Evolutionary conservation across 2,113 vertebrate species (phyloP).

Genomic region (Periophthalmodon schlosseri): DNA sequence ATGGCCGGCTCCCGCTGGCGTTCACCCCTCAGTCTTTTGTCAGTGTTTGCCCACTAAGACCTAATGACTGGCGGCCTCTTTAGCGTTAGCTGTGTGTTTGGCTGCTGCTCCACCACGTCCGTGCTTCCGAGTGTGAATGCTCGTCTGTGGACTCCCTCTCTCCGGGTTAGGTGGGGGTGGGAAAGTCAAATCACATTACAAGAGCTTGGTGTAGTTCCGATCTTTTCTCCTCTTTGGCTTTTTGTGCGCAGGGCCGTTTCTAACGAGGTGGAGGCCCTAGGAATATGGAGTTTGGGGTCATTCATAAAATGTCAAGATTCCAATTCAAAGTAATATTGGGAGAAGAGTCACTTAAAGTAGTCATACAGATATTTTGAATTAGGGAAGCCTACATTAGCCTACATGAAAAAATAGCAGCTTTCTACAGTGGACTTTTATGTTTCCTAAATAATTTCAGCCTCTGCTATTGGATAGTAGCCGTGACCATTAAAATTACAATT

Average conservation of each 20-base stretch:
- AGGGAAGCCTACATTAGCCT: no score
- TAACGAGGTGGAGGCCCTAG: conserved; percentile 15
- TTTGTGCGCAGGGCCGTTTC: conserved; percentile 39
- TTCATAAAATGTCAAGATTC: not conserved
- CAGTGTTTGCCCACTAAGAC: conserved; percentile 65
- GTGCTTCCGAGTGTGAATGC: not conserved
- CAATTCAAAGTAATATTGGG: no score
- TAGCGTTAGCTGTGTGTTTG: conserved; percentile 30
- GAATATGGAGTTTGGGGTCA: not conserved
- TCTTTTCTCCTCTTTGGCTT: conserved; percentile 29
- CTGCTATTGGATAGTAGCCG: no score
- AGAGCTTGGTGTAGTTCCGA: conserved; percentile 32
- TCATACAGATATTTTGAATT: no score
- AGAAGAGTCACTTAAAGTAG: no score
- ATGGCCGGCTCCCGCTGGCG: conserved; percentile 27
- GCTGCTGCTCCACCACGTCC: not conserved
- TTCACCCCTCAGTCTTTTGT: conserved; percentile 60
- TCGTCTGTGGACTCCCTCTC: not conserved
- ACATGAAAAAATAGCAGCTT: no score
- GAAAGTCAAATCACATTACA: conserved; percentile 60
- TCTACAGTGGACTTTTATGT: no score
- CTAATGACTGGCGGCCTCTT: conserved; percentile 68
- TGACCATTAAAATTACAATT: no score
- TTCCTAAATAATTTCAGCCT: no score
- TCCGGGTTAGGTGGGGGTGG: conserved; percentile 28